phyloP scores from a whole-genome alignment of 2,797 vertebrate genomes.

The Chromis chromis region DNA sequence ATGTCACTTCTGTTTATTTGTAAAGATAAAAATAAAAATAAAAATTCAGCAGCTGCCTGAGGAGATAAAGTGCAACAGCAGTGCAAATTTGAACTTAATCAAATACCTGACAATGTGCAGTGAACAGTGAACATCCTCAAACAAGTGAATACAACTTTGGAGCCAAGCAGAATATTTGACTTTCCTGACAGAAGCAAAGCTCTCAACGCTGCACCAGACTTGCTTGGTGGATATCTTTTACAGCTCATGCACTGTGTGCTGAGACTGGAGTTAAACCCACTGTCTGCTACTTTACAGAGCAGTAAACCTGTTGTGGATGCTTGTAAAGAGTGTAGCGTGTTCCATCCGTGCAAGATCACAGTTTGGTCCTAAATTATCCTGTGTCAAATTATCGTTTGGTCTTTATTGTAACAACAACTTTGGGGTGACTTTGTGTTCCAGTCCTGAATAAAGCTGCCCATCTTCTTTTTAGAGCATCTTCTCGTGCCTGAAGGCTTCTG shows the following conservation, averaged over 20 bases:
- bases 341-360: constrained; percentile 24
- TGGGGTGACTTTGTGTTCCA: neutral
- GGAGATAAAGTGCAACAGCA: too few species aligned
- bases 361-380: neutral
- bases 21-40: too few species aligned
- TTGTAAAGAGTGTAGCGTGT: constrained; percentile 33
- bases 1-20: neutral
- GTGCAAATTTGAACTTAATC: neutral
- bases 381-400: neutral
- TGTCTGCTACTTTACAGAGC: constrained; percentile 43
- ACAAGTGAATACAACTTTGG: neutral
- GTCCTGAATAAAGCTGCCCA: neutral
- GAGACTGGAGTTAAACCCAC: constrained; percentile 24
- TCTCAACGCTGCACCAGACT: neutral
- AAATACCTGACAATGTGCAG: neutral
- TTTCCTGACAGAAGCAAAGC: neutral
- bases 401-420: neutral
- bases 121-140: neutral
- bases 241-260: constrained; percentile 4
- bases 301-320: constrained; percentile 50
- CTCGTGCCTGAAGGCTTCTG: neutral
- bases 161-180: neutral
- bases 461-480: neutral
- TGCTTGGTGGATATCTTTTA: constrained; percentile 10
- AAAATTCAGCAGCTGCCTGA: neutral